Conservation (phyloP, 2,888 invertebrate species). For the Octonoba sinensis region DNA sequence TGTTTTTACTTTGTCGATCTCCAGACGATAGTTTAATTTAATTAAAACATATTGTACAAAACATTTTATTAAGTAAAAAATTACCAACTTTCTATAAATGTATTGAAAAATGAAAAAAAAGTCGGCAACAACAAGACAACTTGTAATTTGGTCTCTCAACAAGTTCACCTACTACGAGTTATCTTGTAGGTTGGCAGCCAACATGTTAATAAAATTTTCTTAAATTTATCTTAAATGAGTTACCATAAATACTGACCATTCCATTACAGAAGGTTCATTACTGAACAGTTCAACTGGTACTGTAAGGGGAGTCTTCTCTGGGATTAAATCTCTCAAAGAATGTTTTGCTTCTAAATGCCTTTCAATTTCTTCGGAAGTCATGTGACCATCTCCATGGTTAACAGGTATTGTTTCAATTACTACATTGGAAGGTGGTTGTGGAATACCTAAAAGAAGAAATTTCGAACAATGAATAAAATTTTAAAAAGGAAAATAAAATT, state of each 20-base stretch:
- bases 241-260: slow-evolving; percentile 33
- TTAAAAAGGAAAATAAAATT: not conserved
- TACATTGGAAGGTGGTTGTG: slow-evolving; percentile 27
- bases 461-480: not conserved
- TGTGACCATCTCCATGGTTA: slow-evolving; percentile 77
- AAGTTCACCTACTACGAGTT: too few species aligned
- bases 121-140: too few species aligned
- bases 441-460: slow-evolving; percentile 9
- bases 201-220: too few species aligned
- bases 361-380: slow-evolving; percentile 93
- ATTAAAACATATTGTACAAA: too few species aligned
- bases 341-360: slow-evolving; percentile 88
- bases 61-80: too few species aligned
- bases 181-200: too few species aligned
- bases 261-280: slow-evolving; percentile 82
- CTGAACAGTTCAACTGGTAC: slow-evolving; percentile 95
- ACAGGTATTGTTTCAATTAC: slow-evolving; percentile 42
- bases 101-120: too few species aligned
- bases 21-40: too few species aligned
- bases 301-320: slow-evolving; percentile 86
- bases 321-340: slow-evolving; percentile 81
- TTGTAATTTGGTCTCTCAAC: too few species aligned
- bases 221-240: too few species aligned
- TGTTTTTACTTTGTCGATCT: too few species aligned
- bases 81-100: too few species aligned